Evolutionary conservation across 2,888 invertebrate species (phyloP), one percentile per base, ranked within the genome.

Genomic region (Tholera decimalis): DNA sequence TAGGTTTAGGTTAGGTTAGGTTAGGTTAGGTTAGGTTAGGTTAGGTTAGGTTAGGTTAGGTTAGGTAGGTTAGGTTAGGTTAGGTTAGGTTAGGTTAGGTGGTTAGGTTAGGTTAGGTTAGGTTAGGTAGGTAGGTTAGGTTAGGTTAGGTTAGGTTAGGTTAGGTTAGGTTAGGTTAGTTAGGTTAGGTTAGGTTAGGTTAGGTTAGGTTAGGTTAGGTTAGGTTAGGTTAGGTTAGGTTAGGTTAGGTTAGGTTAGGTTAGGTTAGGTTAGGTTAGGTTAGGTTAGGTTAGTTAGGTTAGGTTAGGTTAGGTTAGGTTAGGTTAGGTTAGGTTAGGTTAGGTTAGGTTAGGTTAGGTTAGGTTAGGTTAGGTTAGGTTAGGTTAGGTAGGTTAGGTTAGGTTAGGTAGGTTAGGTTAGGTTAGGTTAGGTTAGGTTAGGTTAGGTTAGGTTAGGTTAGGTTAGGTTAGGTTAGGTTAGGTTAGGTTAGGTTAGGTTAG

Each of bases 331-430:
- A 69, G 69, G 73, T 65, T 73, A 63, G 69, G 73, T 65, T 73
- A 69, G 66, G 69, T 69, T 69, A 63, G 69, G 68, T 59, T 73
- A 65, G 68, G 73, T 68, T 73, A 68, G 68, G 68, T 73, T 73
- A 73, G 73, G 73, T 73, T 73, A 69, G 69, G 69, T 69, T 69
- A 66, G 69, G 73, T 69, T 73, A 70, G 69, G 73, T 70, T 74
- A 70, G 70, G 73, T 69, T 73, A 69, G 69, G 72, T 69, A n/a
- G n/a, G n/a, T n/a, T n/a, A n/a, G n/a, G n/a, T n/a, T n/a, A n/a
- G n/a, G n/a, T n/a, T n/a, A n/a, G n/a, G n/a, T n/a, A n/a, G n/a
- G n/a, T n/a, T n/a, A n/a, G n/a, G n/a, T n/a, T n/a, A n/a, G n/a
- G n/a, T n/a, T 73, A 69, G 69, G 73, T 69, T 73, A 69, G 69